These are phyloP conservation scores for Euzetes globulus DNA, from an alignment of 2,888 invertebrate species.

Conservation along the genomic window DNA sequence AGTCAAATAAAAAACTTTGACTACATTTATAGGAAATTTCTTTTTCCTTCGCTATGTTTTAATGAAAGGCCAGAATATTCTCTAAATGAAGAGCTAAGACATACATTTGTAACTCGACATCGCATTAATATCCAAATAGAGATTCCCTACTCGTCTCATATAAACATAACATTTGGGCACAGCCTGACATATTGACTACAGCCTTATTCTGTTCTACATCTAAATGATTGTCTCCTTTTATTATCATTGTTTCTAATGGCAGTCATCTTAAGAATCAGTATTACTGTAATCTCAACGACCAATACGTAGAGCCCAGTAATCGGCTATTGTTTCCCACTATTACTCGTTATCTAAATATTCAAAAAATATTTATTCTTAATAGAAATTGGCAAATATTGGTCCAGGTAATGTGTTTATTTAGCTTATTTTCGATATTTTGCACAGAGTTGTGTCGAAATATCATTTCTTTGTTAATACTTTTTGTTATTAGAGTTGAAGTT, in stretches of 20 bases:
- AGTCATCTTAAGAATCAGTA: not conserved
- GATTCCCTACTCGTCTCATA: not conserved
- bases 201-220: not conserved
- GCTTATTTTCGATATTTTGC: no score
- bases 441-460: no score
- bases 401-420: no score
- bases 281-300: not conserved
- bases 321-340: not conserved
- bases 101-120: not conserved
- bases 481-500: no score
- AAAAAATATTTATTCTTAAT: no score
- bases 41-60: not conserved
- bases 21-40: slow-evolving; percentile 1
- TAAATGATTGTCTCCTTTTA: not conserved
- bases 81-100: not conserved
- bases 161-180: not conserved
- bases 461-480: no score
- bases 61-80: not conserved
- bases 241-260: not conserved
- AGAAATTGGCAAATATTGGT: no score
- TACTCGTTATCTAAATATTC: not conserved
- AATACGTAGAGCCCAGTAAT: not conserved
- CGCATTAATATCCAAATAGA: not conserved
- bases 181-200: not conserved
- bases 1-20: not conserved